These are phyloP conservation scores for Campylomormyrus tamandua DNA, from an alignment of 2,113 vertebrate genomes.

Conservation along the genomic window DNA sequence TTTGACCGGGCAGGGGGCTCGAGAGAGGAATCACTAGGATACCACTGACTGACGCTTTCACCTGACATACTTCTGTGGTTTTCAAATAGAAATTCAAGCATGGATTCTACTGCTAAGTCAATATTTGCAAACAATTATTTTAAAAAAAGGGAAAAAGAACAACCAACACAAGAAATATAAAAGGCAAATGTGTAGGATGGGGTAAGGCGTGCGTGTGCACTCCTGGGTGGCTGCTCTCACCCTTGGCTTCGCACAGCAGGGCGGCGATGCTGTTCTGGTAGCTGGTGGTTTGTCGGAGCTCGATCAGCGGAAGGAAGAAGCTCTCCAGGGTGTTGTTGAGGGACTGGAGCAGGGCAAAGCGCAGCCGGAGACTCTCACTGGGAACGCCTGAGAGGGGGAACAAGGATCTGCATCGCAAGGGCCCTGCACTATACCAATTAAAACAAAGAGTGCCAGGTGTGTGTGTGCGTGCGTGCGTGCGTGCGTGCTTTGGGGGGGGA, in stretches of 20 bases:
- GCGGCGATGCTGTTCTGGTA: conserved; percentile 82
- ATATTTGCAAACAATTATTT: not conserved
- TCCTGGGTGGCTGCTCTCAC: conserved; percentile 49
- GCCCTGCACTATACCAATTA: not conserved
- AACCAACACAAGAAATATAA: not conserved
- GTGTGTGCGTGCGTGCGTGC: too few species aligned
- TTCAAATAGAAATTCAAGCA: not conserved
- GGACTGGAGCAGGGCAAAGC: conserved; percentile 91
- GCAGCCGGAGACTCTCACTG: conserved; percentile 81
- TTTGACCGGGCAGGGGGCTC: not conserved
- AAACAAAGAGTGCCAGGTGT: not conserved
- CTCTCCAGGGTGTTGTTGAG: conserved; percentile 89
- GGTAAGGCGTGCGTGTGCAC: not conserved
- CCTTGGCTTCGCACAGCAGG: conserved; percentile 84
- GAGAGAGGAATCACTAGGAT: not conserved
- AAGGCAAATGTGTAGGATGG: not conserved
- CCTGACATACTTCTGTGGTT: not conserved
- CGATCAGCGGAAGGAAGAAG: conserved; percentile 89
- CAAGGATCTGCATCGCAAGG: not conserved
- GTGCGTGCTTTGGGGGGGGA: too few species aligned
- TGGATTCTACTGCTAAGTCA: not conserved
- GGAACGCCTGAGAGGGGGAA: conserved; percentile 66
- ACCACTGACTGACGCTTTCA: not conserved
- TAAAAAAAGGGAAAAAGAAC: not conserved
- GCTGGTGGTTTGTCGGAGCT: conserved; percentile 79